Evolutionary conservation across 2,888 invertebrate species (phyloP), one percentile per base, ranked within the genome.

Genomic region (Drosophila mimica): DNA sequence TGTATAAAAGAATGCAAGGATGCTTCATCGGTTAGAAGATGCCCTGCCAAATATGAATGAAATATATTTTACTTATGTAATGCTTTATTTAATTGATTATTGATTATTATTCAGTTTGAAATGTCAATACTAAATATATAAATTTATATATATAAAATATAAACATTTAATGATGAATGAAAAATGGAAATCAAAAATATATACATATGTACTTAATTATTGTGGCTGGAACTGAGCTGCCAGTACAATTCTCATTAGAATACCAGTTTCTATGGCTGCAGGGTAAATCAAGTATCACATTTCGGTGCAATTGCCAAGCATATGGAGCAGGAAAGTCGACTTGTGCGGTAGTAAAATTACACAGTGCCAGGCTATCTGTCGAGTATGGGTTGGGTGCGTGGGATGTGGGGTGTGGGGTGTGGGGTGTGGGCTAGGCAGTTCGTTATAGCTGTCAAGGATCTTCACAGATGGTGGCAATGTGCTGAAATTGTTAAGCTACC

Each of bases 301-400:
- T 54, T 31, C 62, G n/a, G 17, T 28, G 56, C 56, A 31, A 57
- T 25, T 57, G 15, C 20, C 6, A 5, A 57, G 57, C 79, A 79
- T 75, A 79, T 66, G 75, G 61, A 53, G n/a, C 30, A 31, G 13
- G 34, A 31, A 15, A 49, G 79, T 49, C 43, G 57, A 46, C 65
- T 72, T 78, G 28, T 54, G 51, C 54, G 33, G 58, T 38, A 74
- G 63, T 48, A 60, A 67, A 79, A 76, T 79, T 74, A 79, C 46
- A 54, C 51, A 58, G 53, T 40, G 28, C 28, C 28, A 38, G 57
- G 33, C 46, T 46, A 11, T 61, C 17, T 59, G 28, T 33, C 25
- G 25, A 25, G 25, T 25, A 11, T 33, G 52, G 3, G n/a, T 28
- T 8, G 15, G 25, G 46, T 46, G 46, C 3, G 43, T 46, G 11